phyloP scores from a whole-genome alignment of 2,888 invertebrate species.

The Chloroclystis v-ata region DNA sequence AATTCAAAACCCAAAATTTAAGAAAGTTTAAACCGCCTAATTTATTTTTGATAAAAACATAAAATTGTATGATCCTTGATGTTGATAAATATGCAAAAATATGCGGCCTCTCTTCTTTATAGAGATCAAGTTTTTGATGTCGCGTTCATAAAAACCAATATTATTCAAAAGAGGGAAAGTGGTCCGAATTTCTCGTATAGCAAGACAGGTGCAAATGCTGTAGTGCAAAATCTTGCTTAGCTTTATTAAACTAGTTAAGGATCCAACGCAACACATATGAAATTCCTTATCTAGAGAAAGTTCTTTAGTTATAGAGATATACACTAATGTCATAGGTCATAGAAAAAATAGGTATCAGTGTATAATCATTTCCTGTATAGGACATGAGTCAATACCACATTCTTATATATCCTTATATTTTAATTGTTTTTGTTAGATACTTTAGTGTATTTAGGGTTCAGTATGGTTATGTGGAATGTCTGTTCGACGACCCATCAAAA shows the following conservation, averaged over 20 bases:
- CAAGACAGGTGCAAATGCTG: not conserved
- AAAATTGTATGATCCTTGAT: not conserved
- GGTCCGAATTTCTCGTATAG: not conserved
- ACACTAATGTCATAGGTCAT: too few species aligned
- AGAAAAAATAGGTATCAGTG: too few species aligned
- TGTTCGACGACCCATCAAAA: too few species aligned
- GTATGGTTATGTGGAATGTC: too few species aligned
- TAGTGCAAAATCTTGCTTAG: not conserved
- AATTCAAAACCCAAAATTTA: not conserved
- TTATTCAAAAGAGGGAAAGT: constrained; percentile 2
- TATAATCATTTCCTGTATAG: too few species aligned
- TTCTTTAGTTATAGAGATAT: too few species aligned
- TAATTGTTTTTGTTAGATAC: too few species aligned
- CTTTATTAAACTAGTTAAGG: not conserved
- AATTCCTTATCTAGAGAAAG: too few species aligned
- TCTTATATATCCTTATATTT: too few species aligned
- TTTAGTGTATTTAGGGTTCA: too few species aligned
- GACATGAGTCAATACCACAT: too few species aligned
- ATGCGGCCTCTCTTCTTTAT: not conserved
- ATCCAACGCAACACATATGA: too few species aligned
- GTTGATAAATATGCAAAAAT: not conserved
- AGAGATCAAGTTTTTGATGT: constrained; percentile 1
- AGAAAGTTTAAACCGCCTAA: constrained; percentile 7
- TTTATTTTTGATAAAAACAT: constrained; percentile 1
- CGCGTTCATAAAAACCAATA: not conserved